Base-by-base conservation (phyloP, 2,797 vertebrate species). In the Lerista edwardsae region DNA sequence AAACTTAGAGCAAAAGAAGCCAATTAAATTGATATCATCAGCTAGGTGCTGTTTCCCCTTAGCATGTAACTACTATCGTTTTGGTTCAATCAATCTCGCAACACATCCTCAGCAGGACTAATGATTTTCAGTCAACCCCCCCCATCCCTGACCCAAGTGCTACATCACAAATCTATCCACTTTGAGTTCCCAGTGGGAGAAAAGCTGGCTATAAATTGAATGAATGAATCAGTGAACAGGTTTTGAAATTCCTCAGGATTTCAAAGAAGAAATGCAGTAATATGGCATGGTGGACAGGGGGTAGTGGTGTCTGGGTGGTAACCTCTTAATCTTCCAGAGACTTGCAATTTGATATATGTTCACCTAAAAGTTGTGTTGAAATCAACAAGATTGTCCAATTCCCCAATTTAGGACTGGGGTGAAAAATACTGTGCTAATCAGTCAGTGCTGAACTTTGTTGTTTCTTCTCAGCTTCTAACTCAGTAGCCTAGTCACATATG, bases 391-490 rank as follows among this genome's bases (percentile, higher is more conserved):
- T 57, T 75, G 19, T 17, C 31, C 55, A 19, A 41, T 31, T n/a
- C 72, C 51, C 29, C 12, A 2, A 6, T 74, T 74, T 74, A 74
- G 34, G 25, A 41, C 36, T 44, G 39, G 27, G 69, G 39, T 29
- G 4, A 59, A 76, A 5, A 65, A 6, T 47, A 75, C 86, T 68
- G 47, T 11, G 29, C 76, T 86, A 55, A 25, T 62, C 67, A 69
- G 9, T 74, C 84, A 81, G n/a, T 3, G 51, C 12, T 84, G 25
- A 47, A 57, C 10, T 84, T 5, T 72, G 14, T 44, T 47, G 55
- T 86, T 67, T 79, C 64, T 55, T 57, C 21, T 79, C 29, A 9
- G n/a, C 75, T 92, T 67, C 67, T 25, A 55, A 76, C 41, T 44
- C 41, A 44, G 10, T 75, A 90, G 25, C 11, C 29, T 0, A 3